phyloP scores from a whole-genome alignment of 2,113 vertebrate species.

The Chaetops frenatus region DNA sequence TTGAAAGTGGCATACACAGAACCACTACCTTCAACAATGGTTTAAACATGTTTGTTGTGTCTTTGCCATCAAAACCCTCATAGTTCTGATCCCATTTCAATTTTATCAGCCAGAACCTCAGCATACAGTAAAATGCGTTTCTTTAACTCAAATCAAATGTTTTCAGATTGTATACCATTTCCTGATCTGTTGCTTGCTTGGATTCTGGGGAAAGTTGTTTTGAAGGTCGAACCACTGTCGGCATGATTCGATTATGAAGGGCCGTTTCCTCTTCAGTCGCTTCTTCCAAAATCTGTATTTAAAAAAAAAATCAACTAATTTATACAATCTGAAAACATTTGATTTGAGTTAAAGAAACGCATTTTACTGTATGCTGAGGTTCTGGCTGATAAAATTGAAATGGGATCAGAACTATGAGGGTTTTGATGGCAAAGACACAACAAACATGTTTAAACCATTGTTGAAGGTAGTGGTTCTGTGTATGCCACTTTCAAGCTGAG shows the following conservation, averaged over 20 bases:
- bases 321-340: neutral
- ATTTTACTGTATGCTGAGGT: neutral
- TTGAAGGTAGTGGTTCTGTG: neutral
- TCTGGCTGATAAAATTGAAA: neutral
- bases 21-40: neutral
- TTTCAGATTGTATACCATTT: conserved; percentile 78
- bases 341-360: neutral
- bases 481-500: neutral
- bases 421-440: neutral
- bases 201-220: conserved; percentile 84
- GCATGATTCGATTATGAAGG: conserved; percentile 94
- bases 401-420: neutral
- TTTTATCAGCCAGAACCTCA: neutral
- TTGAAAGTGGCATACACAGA: neutral
- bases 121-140: neutral
- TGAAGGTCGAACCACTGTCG: conserved; percentile 91
- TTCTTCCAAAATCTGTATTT: conserved; percentile 87
- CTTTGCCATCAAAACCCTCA: neutral
- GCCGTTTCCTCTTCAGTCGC: conserved; percentile 96
- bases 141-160: neutral
- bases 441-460: neutral
- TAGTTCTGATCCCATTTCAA: neutral
- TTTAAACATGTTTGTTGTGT: neutral
- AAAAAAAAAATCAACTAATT: neutral
- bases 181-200: conserved; percentile 72